Evolutionary conservation across 2,797 vertebrate genomes (phyloP).

Genomic region (Buceros bicornis): DNA sequence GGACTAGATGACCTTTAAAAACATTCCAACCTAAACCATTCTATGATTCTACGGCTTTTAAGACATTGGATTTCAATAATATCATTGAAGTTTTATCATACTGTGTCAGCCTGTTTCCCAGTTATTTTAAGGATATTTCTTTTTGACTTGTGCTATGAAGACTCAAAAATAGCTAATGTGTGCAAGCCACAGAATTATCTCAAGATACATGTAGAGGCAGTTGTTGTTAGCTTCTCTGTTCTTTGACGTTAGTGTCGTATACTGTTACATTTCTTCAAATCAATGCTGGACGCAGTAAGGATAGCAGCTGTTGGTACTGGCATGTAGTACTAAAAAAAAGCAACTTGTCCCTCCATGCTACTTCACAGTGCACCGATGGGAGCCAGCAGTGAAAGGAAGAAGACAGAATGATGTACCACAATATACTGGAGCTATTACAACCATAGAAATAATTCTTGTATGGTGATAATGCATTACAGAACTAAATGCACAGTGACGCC

Average conservation of each 20-base stretch:
- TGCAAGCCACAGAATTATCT: too few relatives aligned
- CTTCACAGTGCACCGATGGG: neutral
- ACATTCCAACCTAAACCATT: neutral
- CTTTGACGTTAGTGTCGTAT: neutral
- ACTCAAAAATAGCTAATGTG: neutral
- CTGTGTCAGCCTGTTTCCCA: neutral
- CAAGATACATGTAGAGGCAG: fast-evolving
- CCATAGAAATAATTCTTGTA: fast-evolving
- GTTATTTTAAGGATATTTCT: neutral
- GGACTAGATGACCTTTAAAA: neutral
- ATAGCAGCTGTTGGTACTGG: neutral
- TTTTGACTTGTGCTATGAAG: neutral
- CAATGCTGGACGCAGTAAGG: neutral
- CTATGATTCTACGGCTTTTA: neutral
- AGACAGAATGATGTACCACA: neutral
- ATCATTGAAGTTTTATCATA: neutral
- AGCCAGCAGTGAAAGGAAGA: neutral
- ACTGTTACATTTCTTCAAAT: neutral
- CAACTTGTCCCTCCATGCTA: neutral
- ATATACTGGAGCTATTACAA: neutral
- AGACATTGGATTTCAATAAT: neutral
- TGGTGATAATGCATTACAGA: neutral
- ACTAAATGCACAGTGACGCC: neutral
- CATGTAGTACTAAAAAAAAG: neutral
- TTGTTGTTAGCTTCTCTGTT: neutral